These are phyloP conservation scores for Synergus laeviventris DNA, from an alignment of 2,888 invertebrate genomes.

Conservation along the genomic window DNA sequence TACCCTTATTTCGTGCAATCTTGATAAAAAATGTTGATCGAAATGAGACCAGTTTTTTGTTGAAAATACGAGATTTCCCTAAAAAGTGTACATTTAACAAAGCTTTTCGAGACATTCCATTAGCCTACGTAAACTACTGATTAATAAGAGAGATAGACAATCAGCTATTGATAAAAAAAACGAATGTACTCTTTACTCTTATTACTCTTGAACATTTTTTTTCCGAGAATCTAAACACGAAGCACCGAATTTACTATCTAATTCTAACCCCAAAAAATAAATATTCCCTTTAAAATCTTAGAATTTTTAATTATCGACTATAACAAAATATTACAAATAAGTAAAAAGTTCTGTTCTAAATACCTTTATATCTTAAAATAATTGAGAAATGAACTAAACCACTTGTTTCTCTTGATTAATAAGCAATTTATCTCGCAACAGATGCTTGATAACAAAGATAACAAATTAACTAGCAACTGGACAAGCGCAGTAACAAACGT, in stretches of 20 bases:
- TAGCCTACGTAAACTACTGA: too few relatives aligned
- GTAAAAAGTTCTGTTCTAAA: neutral
- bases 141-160: neutral
- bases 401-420: neutral
- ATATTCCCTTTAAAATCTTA: neutral
- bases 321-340: neutral
- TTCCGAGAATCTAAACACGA: neutral
- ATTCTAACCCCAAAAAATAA: neutral
- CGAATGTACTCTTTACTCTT: too few relatives aligned
- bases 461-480: neutral
- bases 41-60: neutral
- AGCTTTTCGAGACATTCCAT: neutral
- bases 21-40: neutral
- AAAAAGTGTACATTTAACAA: neutral
- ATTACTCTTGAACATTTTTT: neutral
- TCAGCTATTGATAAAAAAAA: neutral
- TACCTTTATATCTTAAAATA: neutral
- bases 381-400: slow-evolving; percentile 1
- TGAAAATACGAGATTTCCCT: neutral
- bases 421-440: neutral
- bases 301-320: neutral
- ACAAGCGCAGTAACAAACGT: neutral
- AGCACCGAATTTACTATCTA: neutral
- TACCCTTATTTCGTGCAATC: neutral
- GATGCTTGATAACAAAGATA: too few relatives aligned